Percentiles rank a stretch among this genome's conserved stretches.
Evolutionary conservation across 2,113 vertebrate genomes (phyloP).

Genomic region (Piprites chloris): DNA sequence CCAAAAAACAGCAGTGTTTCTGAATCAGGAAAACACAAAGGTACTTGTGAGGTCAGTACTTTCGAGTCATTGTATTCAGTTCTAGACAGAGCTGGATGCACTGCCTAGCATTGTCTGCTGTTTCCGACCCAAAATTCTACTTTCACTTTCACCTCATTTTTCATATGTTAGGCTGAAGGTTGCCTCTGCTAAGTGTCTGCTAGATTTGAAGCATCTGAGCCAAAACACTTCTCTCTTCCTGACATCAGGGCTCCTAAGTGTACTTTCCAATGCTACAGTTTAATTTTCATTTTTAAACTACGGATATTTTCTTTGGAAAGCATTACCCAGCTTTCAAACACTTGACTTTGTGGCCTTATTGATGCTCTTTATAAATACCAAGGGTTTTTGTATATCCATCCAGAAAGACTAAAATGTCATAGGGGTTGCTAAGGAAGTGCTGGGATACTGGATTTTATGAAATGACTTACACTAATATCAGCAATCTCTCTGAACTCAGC

Average conservation of each 20-base stretch:
- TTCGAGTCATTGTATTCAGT: neutral
- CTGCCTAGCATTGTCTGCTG: neutral
- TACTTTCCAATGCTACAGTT: neutral
- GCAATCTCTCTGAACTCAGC: neutral
- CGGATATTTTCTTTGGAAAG: constrained; percentile 20
- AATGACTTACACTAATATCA: neutral
- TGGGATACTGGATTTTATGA: neutral
- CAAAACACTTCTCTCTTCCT: neutral
- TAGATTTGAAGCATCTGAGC: neutral
- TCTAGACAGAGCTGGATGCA: constrained; percentile 19
- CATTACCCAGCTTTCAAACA: neutral
- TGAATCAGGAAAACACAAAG: constrained; percentile 20
- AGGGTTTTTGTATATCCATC: neutral
- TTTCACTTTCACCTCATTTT: constrained; percentile 4
- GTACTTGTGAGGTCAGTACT: neutral
- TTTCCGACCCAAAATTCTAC: neutral
- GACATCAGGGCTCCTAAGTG: neutral
- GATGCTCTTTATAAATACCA: neutral
- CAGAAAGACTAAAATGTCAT: neutral
- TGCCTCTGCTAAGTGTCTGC: neutral
- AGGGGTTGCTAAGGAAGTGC: neutral
- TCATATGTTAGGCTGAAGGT: neutral
- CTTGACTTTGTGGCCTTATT: neutral
- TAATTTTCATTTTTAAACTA: neutral
- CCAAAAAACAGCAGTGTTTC: neutral